Evolutionary conservation across 2,888 invertebrate genomes (phyloP).

Genomic region (Drosophila mercatorum): DNA sequence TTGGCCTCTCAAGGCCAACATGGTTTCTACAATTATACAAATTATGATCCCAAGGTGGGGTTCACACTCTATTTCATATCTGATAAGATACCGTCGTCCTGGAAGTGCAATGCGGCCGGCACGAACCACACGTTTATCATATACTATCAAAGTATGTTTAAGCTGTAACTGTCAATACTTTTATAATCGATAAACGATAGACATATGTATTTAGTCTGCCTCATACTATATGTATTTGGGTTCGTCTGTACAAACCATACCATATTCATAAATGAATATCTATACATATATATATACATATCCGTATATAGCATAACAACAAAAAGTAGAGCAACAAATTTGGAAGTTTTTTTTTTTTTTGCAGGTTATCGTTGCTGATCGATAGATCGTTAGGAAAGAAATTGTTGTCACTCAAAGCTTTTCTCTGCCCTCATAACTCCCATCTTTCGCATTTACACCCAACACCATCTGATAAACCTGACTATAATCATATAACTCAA

Average conservation of each 20-base stretch:
- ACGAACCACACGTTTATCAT: neutral
- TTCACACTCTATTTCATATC: slow-evolving; percentile 61
- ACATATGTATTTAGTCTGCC: slow-evolving; percentile 2
- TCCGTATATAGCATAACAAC: slow-evolving; percentile 4
- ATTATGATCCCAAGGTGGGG: slow-evolving; percentile 71
- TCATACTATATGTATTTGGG: slow-evolving; percentile 2
- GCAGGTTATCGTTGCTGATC: neutral
- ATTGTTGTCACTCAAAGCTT: slow-evolving; percentile 9
- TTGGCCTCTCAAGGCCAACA: slow-evolving; percentile 43
- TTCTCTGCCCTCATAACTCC: neutral
- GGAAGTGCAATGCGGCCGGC: slow-evolving; percentile 48
- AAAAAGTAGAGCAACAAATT: neutral
- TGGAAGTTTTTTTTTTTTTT: no score
- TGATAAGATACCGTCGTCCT: slow-evolving; percentile 43
- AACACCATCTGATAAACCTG: slow-evolving; percentile 1
- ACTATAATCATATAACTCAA: slow-evolving; percentile 9
- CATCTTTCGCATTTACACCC: slow-evolving; percentile 6
- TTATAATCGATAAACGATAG: slow-evolving; percentile 12
- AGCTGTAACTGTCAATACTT: neutral
- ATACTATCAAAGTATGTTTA: slow-evolving; percentile 31
- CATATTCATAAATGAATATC: slow-evolving; percentile 9
- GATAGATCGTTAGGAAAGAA: slow-evolving; percentile 14
- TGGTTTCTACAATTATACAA: slow-evolving; percentile 59
- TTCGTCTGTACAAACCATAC: slow-evolving; percentile 43
- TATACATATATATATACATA: slow-evolving; percentile 8